phyloP scores from a whole-genome alignment of 2,888 invertebrate genomes.

The Agonopterix subpropinquella region DNA sequence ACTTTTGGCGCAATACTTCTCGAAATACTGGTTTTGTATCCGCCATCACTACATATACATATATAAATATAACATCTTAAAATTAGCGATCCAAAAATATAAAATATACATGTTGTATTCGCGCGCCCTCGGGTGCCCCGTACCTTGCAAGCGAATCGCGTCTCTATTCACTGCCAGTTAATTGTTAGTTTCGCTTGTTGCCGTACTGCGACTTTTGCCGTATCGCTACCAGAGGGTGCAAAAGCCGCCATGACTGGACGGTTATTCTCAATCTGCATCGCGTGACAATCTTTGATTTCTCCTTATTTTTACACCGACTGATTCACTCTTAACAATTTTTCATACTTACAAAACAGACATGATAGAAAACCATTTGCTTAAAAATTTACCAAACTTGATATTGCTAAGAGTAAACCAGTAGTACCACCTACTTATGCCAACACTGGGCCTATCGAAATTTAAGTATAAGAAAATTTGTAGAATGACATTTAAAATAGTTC shows the following conservation, averaged over 20 bases:
- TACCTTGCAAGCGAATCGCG: constrained; percentile 18
- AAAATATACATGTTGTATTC: constrained; percentile 73
- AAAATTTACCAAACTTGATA: background rate
- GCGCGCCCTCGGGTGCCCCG: constrained; percentile 62
- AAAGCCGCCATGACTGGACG: constrained; percentile 72
- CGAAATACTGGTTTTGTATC: constrained; percentile 70
- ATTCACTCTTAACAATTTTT: constrained; percentile 3
- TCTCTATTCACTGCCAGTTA: background rate
- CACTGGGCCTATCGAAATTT: constrained; percentile 55
- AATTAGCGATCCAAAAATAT: constrained; percentile 76
- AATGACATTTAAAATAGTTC: background rate
- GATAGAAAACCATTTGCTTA: background rate
- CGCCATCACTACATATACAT: constrained; percentile 74
- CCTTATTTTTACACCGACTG: background rate
- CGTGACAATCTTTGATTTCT: constrained; percentile 32
- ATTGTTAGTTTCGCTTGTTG: constrained; percentile 33
- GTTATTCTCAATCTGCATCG: constrained; percentile 67
- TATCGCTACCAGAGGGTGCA: constrained; percentile 60
- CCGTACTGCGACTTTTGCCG: constrained; percentile 48
- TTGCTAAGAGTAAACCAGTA: constrained; percentile 25
- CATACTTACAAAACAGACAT: background rate
- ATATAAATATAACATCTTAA: constrained; percentile 77
- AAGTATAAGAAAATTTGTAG: constrained; percentile 8
- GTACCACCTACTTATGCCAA: constrained; percentile 37
- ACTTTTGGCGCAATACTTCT: constrained; percentile 72